These are phyloP conservation scores for Danaus plexippus DNA, from an alignment of 1,140 invertebrate genomes.

Conservation along the genomic window DNA sequence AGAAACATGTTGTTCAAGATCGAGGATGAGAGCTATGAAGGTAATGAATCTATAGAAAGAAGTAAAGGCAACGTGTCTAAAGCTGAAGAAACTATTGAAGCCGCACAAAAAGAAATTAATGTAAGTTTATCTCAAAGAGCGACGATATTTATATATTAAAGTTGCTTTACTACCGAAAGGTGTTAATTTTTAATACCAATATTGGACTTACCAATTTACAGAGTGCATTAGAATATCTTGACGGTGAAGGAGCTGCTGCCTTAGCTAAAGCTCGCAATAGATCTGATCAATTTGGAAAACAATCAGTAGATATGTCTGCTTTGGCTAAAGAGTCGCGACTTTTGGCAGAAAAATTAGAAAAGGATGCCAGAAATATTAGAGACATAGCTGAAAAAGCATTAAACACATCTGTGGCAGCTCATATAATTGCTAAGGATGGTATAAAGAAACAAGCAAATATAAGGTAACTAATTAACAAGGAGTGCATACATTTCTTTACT, in stretches of 20 bases:
- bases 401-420: constrained; percentile 86
- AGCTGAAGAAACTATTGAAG: constrained; percentile 81
- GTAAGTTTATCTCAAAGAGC: constrained; percentile 39
- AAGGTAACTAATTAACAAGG: constrained; percentile 61
- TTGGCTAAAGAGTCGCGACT: constrained; percentile 89
- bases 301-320: constrained; percentile 91
- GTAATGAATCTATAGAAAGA: constrained; percentile 74
- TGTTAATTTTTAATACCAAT: constrained; percentile 1
- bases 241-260: constrained; percentile 84
- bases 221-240: constrained; percentile 82
- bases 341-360: constrained; percentile 82
- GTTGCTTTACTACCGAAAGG: background rate
- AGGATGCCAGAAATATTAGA: constrained; percentile 84
- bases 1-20: constrained; percentile 76
- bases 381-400: constrained; percentile 84
- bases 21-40: constrained; percentile 74
- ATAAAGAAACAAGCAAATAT: constrained; percentile 86
- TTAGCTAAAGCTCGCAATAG: constrained; percentile 85
- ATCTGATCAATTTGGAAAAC: constrained; percentile 89
- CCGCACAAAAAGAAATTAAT: constrained; percentile 79
- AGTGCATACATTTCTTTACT: background rate
- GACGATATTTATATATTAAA: too few species aligned
- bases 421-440: constrained; percentile 85
- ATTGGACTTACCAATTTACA: constrained; percentile 34
- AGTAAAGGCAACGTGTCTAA: constrained; percentile 80